These are phyloP conservation scores for Otus sunia DNA, from an alignment of 2,113 vertebrate species.

Conservation along the genomic window DNA sequence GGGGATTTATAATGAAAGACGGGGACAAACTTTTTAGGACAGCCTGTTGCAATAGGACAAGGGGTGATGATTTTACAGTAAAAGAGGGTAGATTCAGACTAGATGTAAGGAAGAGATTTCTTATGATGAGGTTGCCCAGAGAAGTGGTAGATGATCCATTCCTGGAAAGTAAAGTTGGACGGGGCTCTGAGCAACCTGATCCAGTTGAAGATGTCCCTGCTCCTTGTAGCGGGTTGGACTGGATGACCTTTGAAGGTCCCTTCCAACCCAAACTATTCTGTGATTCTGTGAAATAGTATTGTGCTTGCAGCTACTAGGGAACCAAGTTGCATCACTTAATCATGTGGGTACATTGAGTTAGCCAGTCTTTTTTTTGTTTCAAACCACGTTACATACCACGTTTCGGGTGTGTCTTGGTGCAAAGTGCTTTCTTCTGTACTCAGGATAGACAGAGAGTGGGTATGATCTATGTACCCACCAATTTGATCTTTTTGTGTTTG, in stretches of 20 bases:
- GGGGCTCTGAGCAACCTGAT: background rate
- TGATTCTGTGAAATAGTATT: background rate
- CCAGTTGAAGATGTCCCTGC: background rate
- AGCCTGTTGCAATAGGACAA: background rate
- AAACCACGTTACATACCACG: background rate
- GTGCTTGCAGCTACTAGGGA: background rate
- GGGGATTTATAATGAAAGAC: background rate
- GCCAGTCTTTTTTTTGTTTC: background rate
- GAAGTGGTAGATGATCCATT: background rate
- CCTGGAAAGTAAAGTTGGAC: background rate
- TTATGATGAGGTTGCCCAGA: background rate
- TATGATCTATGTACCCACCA: rapidly evolving
- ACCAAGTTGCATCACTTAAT: background rate
- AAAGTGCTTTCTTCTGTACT: background rate
- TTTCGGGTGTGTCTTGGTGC: background rate
- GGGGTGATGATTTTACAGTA: background rate
- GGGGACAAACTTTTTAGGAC: background rate
- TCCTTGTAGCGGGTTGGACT: background rate
- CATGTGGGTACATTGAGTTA: background rate
- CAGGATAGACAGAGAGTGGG: background rate
- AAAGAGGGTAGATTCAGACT: background rate
- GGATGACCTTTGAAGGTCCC: background rate
- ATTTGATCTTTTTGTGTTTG: background rate
- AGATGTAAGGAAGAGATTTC: background rate
- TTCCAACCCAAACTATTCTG: background rate